Base-by-base conservation (phyloP, 2,113 vertebrate genomes). In the Donacobius atricapilla region DNA sequence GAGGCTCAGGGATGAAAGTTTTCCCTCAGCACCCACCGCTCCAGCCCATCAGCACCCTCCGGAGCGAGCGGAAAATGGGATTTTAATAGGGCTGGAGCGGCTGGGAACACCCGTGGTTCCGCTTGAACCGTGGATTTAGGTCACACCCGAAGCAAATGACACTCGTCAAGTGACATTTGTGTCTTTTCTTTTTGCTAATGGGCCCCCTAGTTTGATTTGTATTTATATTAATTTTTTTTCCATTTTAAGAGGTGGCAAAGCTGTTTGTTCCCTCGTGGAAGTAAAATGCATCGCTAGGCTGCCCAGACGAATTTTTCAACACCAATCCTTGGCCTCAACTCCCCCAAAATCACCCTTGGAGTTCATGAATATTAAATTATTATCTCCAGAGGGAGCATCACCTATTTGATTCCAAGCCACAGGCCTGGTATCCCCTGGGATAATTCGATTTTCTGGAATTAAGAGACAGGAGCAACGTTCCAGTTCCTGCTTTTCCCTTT, bases 381-480 rank as follows among this genome's bases (percentile, higher is more conserved):
- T 30, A 5, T 15, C 27, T 25, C 58, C 19, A 4, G 45, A n/a
- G 23, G 35, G 33, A 47, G 15, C 3, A 15, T 40, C 51, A 39
- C 76, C 76, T 27, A 0, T 63, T 70, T 39, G 37, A 2, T 47
- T 21, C 4, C 0, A n/a, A 6, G 44, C 69, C 57, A 3, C 6
- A 51, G 66, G 37, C 19, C 7, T 37, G 76, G 22, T 27, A 8
- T 63, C 56, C 71, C 15, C 24, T 24, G 5, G 16, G 37, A 42
- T 31, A 31, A 92, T 82, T 44, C 0, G 15, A 53, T 94, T 64
- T 81, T 15, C 21, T 64, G 58, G 40, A 58, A 69, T 82, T 17
- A 44, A 70, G 61, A 78, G 61, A 3, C 5, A 3, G 16, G 57
- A 58, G 15, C 70, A 44, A 24, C 0, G 13, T 24, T 71, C 68